Evolutionary conservation across 2,888 invertebrate species (phyloP).

Genomic region (Cerastis leucographa): DNA sequence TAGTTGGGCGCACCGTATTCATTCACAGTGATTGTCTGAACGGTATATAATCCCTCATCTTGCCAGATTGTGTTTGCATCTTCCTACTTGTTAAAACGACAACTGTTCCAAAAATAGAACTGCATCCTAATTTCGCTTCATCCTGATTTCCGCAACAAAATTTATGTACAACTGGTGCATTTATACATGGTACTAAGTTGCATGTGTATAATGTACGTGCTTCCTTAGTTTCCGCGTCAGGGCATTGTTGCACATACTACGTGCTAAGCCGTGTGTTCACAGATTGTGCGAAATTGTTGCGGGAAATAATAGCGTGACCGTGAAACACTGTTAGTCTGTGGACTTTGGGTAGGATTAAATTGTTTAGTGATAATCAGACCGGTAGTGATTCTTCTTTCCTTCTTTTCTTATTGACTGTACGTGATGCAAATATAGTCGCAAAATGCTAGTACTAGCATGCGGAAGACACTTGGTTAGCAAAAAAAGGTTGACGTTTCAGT

Average conservation of each 20-base stretch:
- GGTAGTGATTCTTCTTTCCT: background rate
- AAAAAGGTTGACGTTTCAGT: background rate
- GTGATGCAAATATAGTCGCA: background rate
- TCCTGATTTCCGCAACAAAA: conserved; percentile 31
- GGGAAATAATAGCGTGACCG: conserved; percentile 42
- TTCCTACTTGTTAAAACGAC: conserved; percentile 4
- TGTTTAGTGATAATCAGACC: background rate
- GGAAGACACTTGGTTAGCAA: no score
- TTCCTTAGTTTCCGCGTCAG: conserved; percentile 59
- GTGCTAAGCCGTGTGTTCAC: conserved; percentile 45
- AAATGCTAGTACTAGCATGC: background rate
- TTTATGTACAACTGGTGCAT: conserved; percentile 1
- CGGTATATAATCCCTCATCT: background rate
- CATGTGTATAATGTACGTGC: conserved; percentile 50
- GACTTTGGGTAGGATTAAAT: conserved; percentile 3
- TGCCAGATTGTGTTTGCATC: background rate
- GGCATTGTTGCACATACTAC: conserved; percentile 51
- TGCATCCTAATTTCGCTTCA: background rate
- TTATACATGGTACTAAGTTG: conserved; percentile 11
- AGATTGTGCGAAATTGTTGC: conserved; percentile 58
- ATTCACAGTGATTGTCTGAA: background rate
- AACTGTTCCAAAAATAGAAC: conserved; percentile 27
- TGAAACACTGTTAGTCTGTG: background rate
- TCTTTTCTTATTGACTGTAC: background rate
- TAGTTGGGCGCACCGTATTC: background rate